Percentiles rank a stretch among this genome's conserved stretches.
Conservation (phyloP, 2,888 invertebrate species). For the Drosophila greeni region DNA sequence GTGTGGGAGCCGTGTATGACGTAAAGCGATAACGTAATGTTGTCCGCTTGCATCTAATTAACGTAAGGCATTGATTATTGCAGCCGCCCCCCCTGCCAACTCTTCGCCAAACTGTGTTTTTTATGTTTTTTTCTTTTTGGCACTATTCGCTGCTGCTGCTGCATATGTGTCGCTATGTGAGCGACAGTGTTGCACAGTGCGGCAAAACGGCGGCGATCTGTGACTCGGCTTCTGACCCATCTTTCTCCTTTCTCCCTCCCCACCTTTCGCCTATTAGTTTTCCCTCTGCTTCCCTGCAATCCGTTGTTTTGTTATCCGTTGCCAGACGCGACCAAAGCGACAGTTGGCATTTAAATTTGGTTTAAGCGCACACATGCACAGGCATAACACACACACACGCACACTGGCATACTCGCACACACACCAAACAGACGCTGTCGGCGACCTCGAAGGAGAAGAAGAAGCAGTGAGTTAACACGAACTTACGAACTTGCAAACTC, state of each 20-base stretch:
- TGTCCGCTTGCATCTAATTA: constrained; percentile 52
- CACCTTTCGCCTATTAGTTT: constrained; percentile 17
- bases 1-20: constrained; percentile 59
- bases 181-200: constrained; percentile 62
- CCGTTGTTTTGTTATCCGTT: constrained; percentile 61
- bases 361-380: constrained; percentile 31
- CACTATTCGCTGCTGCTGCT: constrained; percentile 58
- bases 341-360: constrained; percentile 66
- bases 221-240: constrained; percentile 10
- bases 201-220: constrained; percentile 19
- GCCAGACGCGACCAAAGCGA: constrained; percentile 50
- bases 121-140: constrained; percentile 49
- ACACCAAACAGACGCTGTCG: constrained; percentile 58
- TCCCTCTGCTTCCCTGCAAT: constrained; percentile 12
- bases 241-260: constrained; percentile 2
- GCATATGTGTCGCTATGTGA: constrained; percentile 69
- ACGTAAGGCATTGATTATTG: constrained; percentile 66
- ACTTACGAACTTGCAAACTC: constrained; percentile 17
- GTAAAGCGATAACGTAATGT: constrained; percentile 52
- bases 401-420: constrained; percentile 16
- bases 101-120: background rate
- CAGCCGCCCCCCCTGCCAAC: background rate
- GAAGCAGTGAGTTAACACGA: constrained; percentile 27
- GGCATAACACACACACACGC: constrained; percentile 8
- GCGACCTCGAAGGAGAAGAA: constrained; percentile 71